Evolutionary conservation across 1,140 invertebrate genomes (phyloP), one percentile per base, ranked within the genome.

Genomic region (Oncopodura yosiiana): DNA sequence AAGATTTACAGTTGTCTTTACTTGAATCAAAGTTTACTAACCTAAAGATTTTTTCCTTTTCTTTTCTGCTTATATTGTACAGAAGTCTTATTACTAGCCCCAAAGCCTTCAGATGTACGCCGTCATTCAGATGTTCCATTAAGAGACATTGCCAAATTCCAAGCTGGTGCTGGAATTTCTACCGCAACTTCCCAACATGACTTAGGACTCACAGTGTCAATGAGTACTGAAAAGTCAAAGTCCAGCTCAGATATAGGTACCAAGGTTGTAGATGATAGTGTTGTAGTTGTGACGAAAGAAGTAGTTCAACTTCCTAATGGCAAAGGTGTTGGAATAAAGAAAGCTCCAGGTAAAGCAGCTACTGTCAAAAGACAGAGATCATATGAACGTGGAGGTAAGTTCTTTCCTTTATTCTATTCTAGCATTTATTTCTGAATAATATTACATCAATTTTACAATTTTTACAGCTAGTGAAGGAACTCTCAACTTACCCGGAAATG

Each of bases 91-190:
- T 53, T 64, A 0, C 53, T 64, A 2, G 62, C 62, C 14, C 62
- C 62, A 23, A 64, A 64, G 30, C 52, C 62, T 12, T 56, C 52
- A 14, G 62, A 64, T 38, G 62, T 64, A 24, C 62, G 62, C 6
- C 55, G 62, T 24, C 62, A 64, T 27, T 64, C 62, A 14, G 62
- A 64, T 26, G 62, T 64, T 12, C 62, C 62, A 26, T 53, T 64
- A 12, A 39, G 62, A 27, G 62, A 64, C 24, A 64, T 64, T 53
- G 49, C 50, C 39, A 64, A 64, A 43, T 64, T 64, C 46, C 58
- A 64, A 45, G 56, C 52, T 1, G 42, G 41, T 12, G 26, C 23
- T 6, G n/a, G n/a, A n/a, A 53, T 61, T 41, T 53, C 52, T 27
- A 5, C 53, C 16, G 56, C 62, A 3, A 49, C 58, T 1, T 58